Evolutionary conservation across 2,888 invertebrate genomes (phyloP), one percentile per base, ranked within the genome.

Genomic region (Agrochola macilenta): DNA sequence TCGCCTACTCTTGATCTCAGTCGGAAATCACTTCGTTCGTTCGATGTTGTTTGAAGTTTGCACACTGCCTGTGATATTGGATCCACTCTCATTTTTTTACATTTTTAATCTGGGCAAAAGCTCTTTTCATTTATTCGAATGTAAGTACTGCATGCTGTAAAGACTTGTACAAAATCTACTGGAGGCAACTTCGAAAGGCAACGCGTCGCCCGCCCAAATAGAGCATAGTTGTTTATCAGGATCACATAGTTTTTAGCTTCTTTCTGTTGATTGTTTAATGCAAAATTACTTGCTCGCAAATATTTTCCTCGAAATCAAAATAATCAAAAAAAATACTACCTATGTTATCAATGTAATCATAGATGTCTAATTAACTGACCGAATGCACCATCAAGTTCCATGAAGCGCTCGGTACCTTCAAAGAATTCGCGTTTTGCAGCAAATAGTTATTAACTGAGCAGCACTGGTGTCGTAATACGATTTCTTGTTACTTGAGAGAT

Each of bases 11-110:
- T 85, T 77, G 78, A 85, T 85, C 78, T 85, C 66, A 78, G 69
- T 35, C 83, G 74, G 83, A 83, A 84, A 86, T 83, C 86, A 84
- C 43, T 82, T 86, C 63, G 74, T 72, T 82, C 73, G 30, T 86
- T 75, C 83, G 61, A 78, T 78, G 74, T 69, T 83, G 65, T 78
- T 85, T 81, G 65, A 82, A 81, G 81, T 82, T 81, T 69, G 57
- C 65, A 69, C 65, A 72, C 64, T 82, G 82, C 26, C 57, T 70
- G 64, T 61, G 60, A 74, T 57, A 76, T 71, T 64, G 70, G 71
- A 68, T 64, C 14, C 69, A 72, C 65, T 68, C 54, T 58, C n/a
- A 52, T 69, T 69, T 74, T 79, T 85, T 76, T 69, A 26, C 35
- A 52, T 63, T 70, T 66, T 26, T 54, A 64, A 26, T 58, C 65